A percentile compares a stretch with the other conserved stretches of the same genome.
Conservation (phyloP, 2,113 vertebrate species). For the Rhinopomastus cyanomelas region DNA sequence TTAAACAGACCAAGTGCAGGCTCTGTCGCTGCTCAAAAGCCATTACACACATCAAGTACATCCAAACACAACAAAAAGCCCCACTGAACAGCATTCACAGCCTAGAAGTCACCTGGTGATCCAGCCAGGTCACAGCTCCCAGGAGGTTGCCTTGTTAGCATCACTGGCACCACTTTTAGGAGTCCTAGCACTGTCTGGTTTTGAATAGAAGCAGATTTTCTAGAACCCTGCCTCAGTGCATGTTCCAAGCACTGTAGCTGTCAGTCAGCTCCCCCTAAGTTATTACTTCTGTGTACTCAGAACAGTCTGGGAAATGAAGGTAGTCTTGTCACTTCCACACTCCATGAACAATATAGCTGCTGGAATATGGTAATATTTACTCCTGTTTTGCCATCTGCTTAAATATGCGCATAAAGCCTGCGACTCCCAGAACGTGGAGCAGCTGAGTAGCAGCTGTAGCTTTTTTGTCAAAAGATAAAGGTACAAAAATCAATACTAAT, state of each 20-base stretch:
- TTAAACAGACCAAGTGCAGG: background rate
- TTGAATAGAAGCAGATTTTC: background rate
- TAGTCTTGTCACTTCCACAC: background rate
- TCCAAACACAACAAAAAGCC: background rate
- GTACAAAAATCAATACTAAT: background rate
- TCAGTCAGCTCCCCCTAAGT: background rate
- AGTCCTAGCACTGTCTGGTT: background rate
- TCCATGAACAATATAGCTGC: background rate
- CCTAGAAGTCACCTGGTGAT: background rate
- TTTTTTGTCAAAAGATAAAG: background rate
- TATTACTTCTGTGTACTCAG: conserved; percentile 15
- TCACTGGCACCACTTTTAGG: accelerated
- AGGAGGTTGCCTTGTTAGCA: accelerated
- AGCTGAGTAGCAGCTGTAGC: background rate
- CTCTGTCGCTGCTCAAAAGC: background rate
- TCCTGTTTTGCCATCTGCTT: conserved; percentile 48
- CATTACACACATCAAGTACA: background rate
- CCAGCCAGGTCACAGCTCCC: background rate
- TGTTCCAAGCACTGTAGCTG: background rate
- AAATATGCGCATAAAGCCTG: background rate
- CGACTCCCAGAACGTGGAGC: background rate
- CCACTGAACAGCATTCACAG: background rate
- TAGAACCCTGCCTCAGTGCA: background rate
- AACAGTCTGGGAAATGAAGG: conserved; percentile 29
- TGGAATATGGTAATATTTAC: conserved; percentile 39